Conservation (phyloP, 2,113 vertebrate species). For the Patagioenas fasciata region DNA sequence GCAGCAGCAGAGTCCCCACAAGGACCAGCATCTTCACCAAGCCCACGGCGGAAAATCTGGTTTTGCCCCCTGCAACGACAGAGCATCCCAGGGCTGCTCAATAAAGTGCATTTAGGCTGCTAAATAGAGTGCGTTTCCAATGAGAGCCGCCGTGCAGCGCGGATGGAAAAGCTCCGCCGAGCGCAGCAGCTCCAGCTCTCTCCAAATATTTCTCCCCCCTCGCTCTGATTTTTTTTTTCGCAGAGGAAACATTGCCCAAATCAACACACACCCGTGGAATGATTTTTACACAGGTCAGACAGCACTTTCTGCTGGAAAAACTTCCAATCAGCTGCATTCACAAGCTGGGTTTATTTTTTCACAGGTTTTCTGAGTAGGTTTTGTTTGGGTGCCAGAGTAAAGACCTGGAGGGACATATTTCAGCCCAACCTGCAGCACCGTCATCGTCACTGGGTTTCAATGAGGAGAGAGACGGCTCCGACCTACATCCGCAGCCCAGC, state of each 20-base stretch:
- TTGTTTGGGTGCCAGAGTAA: constrained; percentile 62
- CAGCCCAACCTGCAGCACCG: constrained; percentile 34
- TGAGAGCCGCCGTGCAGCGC: background rate
- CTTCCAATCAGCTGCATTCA: constrained; percentile 57
- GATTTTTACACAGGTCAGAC: background rate
- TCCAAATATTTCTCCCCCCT: background rate
- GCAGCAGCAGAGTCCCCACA: background rate
- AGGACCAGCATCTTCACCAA: background rate
- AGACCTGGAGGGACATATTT: constrained; percentile 41
- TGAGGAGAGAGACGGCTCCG: background rate
- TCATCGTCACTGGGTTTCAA: background rate
- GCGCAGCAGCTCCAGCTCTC: background rate
- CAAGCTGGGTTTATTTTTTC: constrained; percentile 36
- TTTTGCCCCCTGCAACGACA: background rate
- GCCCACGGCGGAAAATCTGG: fast-evolving
- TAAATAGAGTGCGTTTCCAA: background rate
- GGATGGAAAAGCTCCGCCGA: constrained; percentile 4
- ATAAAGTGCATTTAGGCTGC: background rate
- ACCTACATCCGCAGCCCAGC: background rate
- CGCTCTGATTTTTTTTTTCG: background rate
- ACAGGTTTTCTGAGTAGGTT: constrained; percentile 38
- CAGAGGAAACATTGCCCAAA: constrained; percentile 49
- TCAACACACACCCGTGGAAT: constrained; percentile 24
- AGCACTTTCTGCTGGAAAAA: constrained; percentile 37
- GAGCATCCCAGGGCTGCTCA: background rate